Percentiles rank a stretch among this genome's conserved stretches.
These are phyloP conservation scores for Bradypus variegatus DNA, from an alignment of 2,797 vertebrate species.

Conservation along the genomic window DNA sequence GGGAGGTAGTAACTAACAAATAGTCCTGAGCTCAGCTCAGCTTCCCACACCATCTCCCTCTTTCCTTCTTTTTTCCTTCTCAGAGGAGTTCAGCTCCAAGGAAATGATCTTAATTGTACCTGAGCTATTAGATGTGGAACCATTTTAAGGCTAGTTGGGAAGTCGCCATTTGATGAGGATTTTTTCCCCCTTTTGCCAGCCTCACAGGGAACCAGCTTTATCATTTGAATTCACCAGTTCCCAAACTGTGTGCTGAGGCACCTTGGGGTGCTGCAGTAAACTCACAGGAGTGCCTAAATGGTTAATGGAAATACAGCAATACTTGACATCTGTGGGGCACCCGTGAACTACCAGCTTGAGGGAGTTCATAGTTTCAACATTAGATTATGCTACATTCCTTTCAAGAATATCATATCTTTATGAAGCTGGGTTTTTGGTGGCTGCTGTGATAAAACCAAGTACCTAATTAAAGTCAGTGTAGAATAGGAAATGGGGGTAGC, in stretches of 20 bases:
- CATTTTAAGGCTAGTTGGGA: neutral
- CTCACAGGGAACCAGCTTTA: neutral
- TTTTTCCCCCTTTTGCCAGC: neutral
- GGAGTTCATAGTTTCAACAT: neutral
- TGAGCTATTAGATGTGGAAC: neutral
- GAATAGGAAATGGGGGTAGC: neutral
- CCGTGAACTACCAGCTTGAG: neutral
- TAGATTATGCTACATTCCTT: neutral
- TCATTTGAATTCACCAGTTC: neutral
- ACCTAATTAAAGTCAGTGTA: neutral
- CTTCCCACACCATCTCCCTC: neutral
- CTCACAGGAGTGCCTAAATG: neutral
- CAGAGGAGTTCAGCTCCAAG: neutral
- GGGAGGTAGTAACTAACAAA: neutral
- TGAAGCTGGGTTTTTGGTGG: neutral
- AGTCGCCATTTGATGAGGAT: neutral
- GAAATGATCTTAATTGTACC: conserved; percentile 9
- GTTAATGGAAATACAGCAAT: neutral
- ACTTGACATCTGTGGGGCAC: neutral
- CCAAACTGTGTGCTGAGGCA: neutral
- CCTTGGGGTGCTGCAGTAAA: neutral
- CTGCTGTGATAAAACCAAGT: neutral
- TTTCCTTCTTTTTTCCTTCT: neutral
- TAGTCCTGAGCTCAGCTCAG: neutral
- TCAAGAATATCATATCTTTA: neutral